These are phyloP conservation scores for Arothron firmamentum DNA, from an alignment of 2,113 vertebrate species.

Conservation along the genomic window DNA sequence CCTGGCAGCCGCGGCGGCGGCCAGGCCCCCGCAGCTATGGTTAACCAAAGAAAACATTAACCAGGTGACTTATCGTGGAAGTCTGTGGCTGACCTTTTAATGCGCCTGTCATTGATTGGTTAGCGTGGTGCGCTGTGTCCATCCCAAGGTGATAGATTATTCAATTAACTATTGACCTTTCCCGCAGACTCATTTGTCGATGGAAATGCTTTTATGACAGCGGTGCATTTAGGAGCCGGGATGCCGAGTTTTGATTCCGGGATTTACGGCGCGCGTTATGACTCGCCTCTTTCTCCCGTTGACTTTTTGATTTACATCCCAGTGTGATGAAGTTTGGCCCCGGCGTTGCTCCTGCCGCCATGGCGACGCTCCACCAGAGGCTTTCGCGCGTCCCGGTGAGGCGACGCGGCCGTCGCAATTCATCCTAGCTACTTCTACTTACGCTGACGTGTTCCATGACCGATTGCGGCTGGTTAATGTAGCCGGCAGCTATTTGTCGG, in stretches of 20 bases:
- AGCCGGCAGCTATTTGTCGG: slow-evolving; percentile 42
- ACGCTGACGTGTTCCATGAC: slow-evolving; percentile 39
- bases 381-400: slow-evolving; percentile 33
- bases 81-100: slow-evolving; percentile 97
- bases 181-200: slow-evolving; percentile 90
- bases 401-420: slow-evolving; percentile 23
- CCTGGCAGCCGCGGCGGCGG: slow-evolving; percentile 25
- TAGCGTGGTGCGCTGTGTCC: slow-evolving; percentile 83
- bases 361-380: slow-evolving; percentile 9
- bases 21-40: slow-evolving; percentile 30
- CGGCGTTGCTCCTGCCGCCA: slow-evolving; percentile 17
- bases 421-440: slow-evolving; percentile 22
- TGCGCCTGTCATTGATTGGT: slow-evolving; percentile 93
- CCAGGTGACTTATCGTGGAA: slow-evolving; percentile 83
- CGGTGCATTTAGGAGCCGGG: slow-evolving; percentile 77
- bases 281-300: slow-evolving; percentile 10
- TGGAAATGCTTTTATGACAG: slow-evolving; percentile 85
- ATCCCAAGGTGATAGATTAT: slow-evolving; percentile 99
- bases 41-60: slow-evolving; percentile 72
- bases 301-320: slow-evolving; percentile 60
- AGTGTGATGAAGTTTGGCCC: slow-evolving; percentile 53
- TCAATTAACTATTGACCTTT: slow-evolving; percentile 99
- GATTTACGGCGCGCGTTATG: slow-evolving; percentile 67
- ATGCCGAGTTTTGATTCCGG: slow-evolving; percentile 78
- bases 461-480: slow-evolving; percentile 30